Conservation (phyloP, 2,113 vertebrate species). For the Nasalis larvatus region DNA sequence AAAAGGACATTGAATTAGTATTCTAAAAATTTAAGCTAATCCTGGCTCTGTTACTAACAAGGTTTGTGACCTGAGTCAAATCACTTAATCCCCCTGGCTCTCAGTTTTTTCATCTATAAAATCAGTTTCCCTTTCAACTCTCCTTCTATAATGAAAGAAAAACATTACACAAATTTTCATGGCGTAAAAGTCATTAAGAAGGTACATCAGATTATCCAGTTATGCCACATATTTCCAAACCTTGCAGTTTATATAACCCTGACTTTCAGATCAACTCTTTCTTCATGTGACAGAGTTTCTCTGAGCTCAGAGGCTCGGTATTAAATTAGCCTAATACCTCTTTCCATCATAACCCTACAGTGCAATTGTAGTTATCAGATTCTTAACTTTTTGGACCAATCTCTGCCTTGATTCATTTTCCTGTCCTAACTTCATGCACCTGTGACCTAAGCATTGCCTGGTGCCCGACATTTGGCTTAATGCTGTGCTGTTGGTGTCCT, state of each 20-base stretch:
- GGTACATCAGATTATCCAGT: background rate
- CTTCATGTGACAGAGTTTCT: background rate
- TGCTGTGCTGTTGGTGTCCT: background rate
- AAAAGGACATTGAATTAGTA: background rate
- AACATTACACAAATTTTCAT: background rate
- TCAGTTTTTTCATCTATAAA: background rate
- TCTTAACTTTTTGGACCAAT: background rate
- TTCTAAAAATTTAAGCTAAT: background rate
- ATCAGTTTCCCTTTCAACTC: background rate
- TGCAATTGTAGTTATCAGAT: background rate
- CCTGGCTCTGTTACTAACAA: background rate
- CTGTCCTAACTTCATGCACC: background rate
- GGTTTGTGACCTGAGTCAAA: background rate
- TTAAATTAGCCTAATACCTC: background rate
- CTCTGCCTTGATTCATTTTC: background rate
- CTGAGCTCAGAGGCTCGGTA: background rate
- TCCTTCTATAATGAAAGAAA: background rate
- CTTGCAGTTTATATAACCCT: background rate
- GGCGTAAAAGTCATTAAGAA: background rate
- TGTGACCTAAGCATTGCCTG: background rate
- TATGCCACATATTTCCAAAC: background rate
- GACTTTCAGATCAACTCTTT: background rate
- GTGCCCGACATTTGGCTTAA: background rate
- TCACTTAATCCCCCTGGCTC: background rate
- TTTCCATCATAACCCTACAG: background rate